Evolutionary conservation across 2,797 vertebrate species (phyloP).

Genomic region (Phylloscopus collybita): DNA sequence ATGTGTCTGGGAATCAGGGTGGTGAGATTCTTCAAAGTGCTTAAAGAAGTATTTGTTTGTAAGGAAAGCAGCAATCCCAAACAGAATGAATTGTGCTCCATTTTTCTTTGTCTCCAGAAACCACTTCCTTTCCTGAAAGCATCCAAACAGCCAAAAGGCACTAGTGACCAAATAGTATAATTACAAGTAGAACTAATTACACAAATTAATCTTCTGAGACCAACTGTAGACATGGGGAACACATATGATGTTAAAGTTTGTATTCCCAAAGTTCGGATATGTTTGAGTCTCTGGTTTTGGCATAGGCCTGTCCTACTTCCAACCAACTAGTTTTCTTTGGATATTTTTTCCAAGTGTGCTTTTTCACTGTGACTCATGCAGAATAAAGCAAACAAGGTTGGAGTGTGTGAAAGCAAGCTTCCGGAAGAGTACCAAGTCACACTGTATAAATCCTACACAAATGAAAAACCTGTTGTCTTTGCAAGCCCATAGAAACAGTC

Average conservation of each 20-base stretch:
- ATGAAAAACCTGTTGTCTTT: constrained; percentile 8
- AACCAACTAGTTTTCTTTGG: constrained; percentile 26
- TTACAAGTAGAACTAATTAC: constrained; percentile 46
- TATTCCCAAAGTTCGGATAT: neutral
- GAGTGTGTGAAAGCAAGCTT: constrained; percentile 40
- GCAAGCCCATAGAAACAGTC: neutral
- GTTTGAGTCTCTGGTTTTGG: constrained; percentile 38
- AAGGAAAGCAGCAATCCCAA: neutral
- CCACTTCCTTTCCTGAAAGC: constrained; percentile 37
- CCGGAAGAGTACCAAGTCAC: neutral
- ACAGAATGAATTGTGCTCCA: neutral
- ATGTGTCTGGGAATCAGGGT: neutral
- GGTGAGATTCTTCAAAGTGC: neutral
- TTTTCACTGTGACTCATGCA: constrained; percentile 35
- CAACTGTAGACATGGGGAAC: neutral
- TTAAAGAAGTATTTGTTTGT: neutral
- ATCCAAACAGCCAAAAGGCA: constrained; percentile 18
- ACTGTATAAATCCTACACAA: constrained; percentile 40
- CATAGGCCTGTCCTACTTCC: constrained; percentile 7
- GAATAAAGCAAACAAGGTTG: constrained; percentile 10
- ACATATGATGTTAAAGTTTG: neutral
- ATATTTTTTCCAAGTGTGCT: constrained; percentile 41
- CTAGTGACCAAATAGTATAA: constrained; percentile 19
- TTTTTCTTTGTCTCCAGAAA: constrained; percentile 34
- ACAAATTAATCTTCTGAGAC: constrained; percentile 11